A percentile compares a stretch with the other conserved stretches of the same genome.
phyloP scores from a whole-genome alignment of 2,888 invertebrate genomes.

The Aleiodes alternator region DNA sequence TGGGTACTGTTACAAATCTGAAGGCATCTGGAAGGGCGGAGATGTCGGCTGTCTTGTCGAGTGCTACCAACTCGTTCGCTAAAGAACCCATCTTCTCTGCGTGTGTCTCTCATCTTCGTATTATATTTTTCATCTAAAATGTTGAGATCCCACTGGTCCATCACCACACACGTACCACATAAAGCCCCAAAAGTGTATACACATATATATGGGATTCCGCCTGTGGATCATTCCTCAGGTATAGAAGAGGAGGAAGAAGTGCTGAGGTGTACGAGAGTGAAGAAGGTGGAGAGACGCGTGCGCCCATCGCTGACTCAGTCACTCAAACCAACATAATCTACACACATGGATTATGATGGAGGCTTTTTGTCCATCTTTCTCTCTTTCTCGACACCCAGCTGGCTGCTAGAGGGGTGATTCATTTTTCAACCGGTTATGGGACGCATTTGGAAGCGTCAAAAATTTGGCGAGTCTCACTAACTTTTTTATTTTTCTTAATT shows the following conservation, averaged over 20 bases:
- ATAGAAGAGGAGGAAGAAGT: constrained; percentile 29
- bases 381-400: constrained; percentile 46
- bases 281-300: constrained; percentile 41
- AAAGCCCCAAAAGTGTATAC: neutral
- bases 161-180: constrained; percentile 28
- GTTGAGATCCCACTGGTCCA: constrained; percentile 36
- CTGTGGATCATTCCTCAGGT: constrained; percentile 47
- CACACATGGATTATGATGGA: constrained; percentile 18
- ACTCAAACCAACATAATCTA: constrained; percentile 14
- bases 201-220: constrained; percentile 25
- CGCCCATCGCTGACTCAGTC: constrained; percentile 42
- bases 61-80: constrained; percentile 69
- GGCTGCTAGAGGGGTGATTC: constrained; percentile 41
- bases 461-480: constrained; percentile 36
- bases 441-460: constrained; percentile 45
- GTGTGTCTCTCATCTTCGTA: constrained; percentile 60
- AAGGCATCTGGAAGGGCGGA: constrained; percentile 61
- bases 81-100: constrained; percentile 65
- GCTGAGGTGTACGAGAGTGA: constrained; percentile 14
- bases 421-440: constrained; percentile 49
- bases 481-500: constrained; percentile 23
- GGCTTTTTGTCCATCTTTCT: neutral
- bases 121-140: constrained; percentile 60
- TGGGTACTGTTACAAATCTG: constrained; percentile 57
- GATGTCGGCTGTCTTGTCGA: constrained; percentile 72